Base-by-base conservation (phyloP, 2,113 vertebrate species). In the Isichthys henryi region DNA sequence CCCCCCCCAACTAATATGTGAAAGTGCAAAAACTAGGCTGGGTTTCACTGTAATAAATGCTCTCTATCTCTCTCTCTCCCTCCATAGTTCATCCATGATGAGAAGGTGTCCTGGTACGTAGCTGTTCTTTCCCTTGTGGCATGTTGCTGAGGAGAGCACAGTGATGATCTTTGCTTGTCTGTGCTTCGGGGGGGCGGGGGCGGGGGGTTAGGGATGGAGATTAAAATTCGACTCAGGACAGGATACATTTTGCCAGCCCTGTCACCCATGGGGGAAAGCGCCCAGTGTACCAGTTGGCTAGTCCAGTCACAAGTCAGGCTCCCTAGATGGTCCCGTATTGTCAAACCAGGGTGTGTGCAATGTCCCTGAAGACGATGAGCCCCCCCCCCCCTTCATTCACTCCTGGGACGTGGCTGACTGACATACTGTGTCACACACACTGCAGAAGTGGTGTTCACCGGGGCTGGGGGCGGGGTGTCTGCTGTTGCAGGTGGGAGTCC, bases 81-180 rank as follows among this genome's bases (percentile, higher is more conserved):
- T 93, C 92, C 91, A 86, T 95, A 99, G 98, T 97, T 99, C 94
- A 99, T 99, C 96, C 97, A 98, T 35, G 98, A 99, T 19, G 98
- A 98, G 94, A 96, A 96, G 80, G 97, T 99, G 91, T 96, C 95
- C 92, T 98, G 98, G 98, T 99, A 95, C 93, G 98, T 97, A 62
- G 7, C 5, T 0, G 31, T n/a, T 1, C 17, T 66, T 88, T 82
- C 86, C 86, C 2, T 39, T 91, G 27, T 45, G 56, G 45, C 15
- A 50, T 45, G 74, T 89, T 48, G 43, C 15, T 27, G 21, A 13
- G 11, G 27, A 86, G 6, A 13, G n/a, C 1, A 27, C n/a, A 19
- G 0, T 35, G 48, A 3, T 27, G 21, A 62, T 83, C 15, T 86
- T 48, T 53, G 11, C 45, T 6, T 35, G 48, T n/a, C 13, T 17